Base-by-base conservation (phyloP, 2,888 invertebrate genomes). In the Drosophila atripex region DNA sequence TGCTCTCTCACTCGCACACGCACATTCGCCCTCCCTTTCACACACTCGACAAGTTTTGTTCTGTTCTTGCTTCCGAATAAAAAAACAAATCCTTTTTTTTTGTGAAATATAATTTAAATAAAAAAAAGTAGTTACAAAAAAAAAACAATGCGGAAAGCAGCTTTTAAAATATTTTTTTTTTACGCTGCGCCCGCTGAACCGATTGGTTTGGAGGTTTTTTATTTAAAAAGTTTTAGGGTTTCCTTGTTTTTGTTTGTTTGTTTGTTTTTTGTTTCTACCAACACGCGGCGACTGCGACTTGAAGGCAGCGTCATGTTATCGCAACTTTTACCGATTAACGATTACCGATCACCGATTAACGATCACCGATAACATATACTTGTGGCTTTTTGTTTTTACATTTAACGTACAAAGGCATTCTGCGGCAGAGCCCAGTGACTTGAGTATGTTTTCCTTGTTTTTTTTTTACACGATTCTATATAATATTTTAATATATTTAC, bases 251-350 rank as follows among this genome's bases (percentile, higher is more conserved):
- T 21, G 21, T 21, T 55, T 56, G 28, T 6, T 28, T 11, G 14
- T n/a, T 64, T 52, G 21, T 59, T 30, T 41, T 57, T 32, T n/a
- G 30, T 47, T 51, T 38, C 70, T 64, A 64, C 69, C 73, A 57
- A 58, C 50, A 55, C 73, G 66, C 63, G 47, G 79, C 79, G 61
- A 52, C 79, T 73, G 75, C 83, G 63, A 46, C 54, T 77, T 53
- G 49, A 79, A 79, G 83, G 83, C 83, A 83, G 79, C 79, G 64
- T 83, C 66, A 77, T 79, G 83, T 79, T 78, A 70, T 65, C 76
- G 59, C 59, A 65, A 47, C 39, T 45, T 38, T 41, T 21, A 39
- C 38, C 39, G 30, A 61, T 30, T 46, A 46, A 38, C 25, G 25
- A 39, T 57, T 57, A 28, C 38, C 39, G 30, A 60, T 38, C 59